Evolutionary conservation across 2,113 vertebrate species (phyloP).

Genomic region (Paramisgurnus dabryanus): DNA sequence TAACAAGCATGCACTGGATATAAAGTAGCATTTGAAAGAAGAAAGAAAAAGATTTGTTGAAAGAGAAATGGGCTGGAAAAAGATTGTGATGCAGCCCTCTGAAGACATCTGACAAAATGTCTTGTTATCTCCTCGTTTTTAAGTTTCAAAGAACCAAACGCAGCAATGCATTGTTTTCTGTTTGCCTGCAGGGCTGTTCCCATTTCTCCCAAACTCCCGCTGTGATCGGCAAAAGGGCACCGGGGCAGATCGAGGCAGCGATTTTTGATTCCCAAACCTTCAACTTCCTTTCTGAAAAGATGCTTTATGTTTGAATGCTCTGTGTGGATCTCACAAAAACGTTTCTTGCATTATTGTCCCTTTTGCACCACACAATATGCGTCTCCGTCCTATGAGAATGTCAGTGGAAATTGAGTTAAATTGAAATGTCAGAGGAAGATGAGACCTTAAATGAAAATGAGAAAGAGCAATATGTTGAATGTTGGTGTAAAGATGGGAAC

Average conservation of each 20-base stretch:
- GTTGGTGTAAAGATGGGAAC: constrained; percentile 41
- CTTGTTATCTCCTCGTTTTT: constrained; percentile 29
- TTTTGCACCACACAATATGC: not conserved
- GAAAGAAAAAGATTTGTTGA: not conserved
- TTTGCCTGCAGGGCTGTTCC: constrained; percentile 59
- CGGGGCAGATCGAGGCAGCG: not conserved
- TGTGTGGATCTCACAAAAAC: constrained; percentile 35
- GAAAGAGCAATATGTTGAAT: constrained; percentile 36
- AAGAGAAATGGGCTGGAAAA: not conserved
- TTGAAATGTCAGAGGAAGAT: constrained; percentile 69
- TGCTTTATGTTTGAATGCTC: constrained; percentile 53
- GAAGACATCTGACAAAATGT: not conserved
- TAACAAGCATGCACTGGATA: constrained; percentile 3
- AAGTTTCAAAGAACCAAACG: constrained; percentile 35
- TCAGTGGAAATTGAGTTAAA: constrained; percentile 69
- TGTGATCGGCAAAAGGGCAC: constrained; percentile 42
- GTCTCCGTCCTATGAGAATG: constrained; percentile 64
- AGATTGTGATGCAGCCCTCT: not conserved
- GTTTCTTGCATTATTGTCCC: constrained; percentile 9
- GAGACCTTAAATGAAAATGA: constrained; percentile 42
- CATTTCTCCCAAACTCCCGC: constrained; percentile 51
- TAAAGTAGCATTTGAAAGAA: constrained; percentile 13
- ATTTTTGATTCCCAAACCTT: constrained; percentile 9
- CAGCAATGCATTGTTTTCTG: not conserved
- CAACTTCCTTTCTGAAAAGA: constrained; percentile 43